phyloP scores from a whole-genome alignment of 2,113 vertebrate species.

The Brevimyrus niger region DNA sequence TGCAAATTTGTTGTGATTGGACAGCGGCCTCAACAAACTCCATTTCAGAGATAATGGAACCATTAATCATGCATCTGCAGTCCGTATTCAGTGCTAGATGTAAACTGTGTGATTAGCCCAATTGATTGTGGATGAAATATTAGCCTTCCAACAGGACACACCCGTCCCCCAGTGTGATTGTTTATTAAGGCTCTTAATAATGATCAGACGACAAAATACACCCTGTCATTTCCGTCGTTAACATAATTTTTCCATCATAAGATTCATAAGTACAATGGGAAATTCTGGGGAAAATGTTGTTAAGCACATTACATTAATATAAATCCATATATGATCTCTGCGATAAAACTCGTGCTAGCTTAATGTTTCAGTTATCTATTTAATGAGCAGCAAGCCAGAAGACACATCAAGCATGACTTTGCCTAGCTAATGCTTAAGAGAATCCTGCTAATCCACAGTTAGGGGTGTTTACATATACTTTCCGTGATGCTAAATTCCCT shows the following conservation, averaged over 20 bases:
- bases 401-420: not conserved
- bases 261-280: not conserved
- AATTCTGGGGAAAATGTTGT: not conserved
- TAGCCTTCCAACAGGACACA: conserved; percentile 24
- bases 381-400: not conserved
- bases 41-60: conserved; percentile 52
- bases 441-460: not conserved
- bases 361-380: not conserved
- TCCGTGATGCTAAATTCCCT: not conserved
- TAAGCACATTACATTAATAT: not conserved
- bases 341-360: not conserved
- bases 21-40: conserved; percentile 28
- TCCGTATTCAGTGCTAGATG: conserved; percentile 42
- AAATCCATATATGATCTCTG: not conserved
- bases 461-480: not conserved
- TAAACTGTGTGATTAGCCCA: conserved; percentile 56
- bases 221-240: conserved; percentile 24
- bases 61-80: conserved; percentile 51
- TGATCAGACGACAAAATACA: conserved; percentile 56
- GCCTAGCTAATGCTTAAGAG: not conserved
- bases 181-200: conserved; percentile 53
- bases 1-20: conserved; percentile 5
- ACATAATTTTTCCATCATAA: not conserved
- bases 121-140: conserved; percentile 53
- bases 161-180: conserved; percentile 36